Percentiles rank a stretch among this genome's conserved stretches.
Conservation (phyloP, 1,140 invertebrate genomes). For the Varroa destructor region DNA sequence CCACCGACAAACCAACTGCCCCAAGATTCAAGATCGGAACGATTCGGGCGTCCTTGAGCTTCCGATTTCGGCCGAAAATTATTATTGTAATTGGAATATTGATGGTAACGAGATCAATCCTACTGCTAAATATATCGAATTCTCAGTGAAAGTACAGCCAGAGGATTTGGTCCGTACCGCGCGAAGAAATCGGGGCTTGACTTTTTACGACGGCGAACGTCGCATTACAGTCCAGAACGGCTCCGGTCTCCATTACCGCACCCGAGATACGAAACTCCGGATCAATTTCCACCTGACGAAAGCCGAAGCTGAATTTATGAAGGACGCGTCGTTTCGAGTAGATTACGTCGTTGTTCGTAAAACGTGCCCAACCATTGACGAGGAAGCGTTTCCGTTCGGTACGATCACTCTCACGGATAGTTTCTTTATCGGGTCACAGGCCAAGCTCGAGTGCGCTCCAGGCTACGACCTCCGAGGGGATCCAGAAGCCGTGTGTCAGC, state of each 20-base stretch:
- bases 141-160: background rate
- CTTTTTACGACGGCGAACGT: slow-evolving; percentile 15
- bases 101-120: background rate
- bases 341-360: slow-evolving; percentile 4
- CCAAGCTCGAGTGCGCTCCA: slow-evolving; percentile 25
- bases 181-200: slow-evolving; percentile 4
- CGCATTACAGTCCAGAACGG: slow-evolving; percentile 2
- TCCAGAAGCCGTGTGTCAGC: slow-evolving; percentile 8
- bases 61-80: background rate
- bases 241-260: background rate
- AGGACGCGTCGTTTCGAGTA: background rate
- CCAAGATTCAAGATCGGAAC: background rate
- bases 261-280: background rate
- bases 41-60: background rate
- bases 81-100: slow-evolving; percentile 11
- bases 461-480: slow-evolving; percentile 1
- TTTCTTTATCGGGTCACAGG: slow-evolving; percentile 14
- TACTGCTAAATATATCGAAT: slow-evolving; percentile 8
- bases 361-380: slow-evolving; percentile 6
- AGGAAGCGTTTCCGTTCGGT: slow-evolving; percentile 24
- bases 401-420: slow-evolving; percentile 1
- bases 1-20: slow-evolving; percentile 4
- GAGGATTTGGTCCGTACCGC: background rate
- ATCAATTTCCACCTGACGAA: slow-evolving; percentile 12
- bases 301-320: background rate